A percentile compares a stretch with the other conserved stretches of the same genome.
These are phyloP conservation scores for Philonicus albiceps DNA, from an alignment of 2,888 invertebrate genomes.

Conservation along the genomic window DNA sequence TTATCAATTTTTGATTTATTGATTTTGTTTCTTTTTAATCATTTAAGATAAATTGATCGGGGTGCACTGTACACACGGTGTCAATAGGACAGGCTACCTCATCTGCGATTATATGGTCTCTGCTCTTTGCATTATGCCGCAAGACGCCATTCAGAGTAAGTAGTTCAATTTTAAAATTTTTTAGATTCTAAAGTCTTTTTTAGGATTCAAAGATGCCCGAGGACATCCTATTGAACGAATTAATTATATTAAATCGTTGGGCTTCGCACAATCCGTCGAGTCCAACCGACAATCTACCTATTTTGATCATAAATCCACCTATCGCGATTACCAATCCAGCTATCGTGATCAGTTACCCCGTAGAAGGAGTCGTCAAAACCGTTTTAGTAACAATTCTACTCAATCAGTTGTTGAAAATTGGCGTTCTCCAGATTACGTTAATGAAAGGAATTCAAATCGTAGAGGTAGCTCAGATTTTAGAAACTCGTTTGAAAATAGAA, in stretches of 20 bases:
- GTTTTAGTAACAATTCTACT: neutral
- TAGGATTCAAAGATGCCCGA: constrained; percentile 72
- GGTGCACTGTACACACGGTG: constrained; percentile 83
- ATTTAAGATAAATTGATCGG: constrained; percentile 73
- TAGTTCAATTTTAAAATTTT: constrained; percentile 12
- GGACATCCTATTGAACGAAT: constrained; percentile 73
- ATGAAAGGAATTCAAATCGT: neutral
- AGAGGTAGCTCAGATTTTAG: neutral
- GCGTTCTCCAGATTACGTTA: neutral
- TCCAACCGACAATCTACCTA: neutral
- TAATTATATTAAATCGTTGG: constrained; percentile 61
- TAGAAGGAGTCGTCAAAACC: neutral
- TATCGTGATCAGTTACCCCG: neutral
- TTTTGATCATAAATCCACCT: neutral
- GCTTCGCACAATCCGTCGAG: neutral
- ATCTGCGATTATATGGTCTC: constrained; percentile 79
- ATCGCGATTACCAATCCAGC: neutral
- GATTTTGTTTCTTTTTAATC: neutral
- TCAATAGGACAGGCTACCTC: constrained; percentile 82
- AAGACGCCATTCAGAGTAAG: constrained; percentile 70
- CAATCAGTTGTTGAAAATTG: neutral
- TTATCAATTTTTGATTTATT: constrained; percentile 35
- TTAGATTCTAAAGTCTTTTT: neutral
- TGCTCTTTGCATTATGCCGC: constrained; percentile 66
- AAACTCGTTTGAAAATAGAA: neutral